Base-by-base conservation (phyloP, 2,797 vertebrate species). In the Lateolabrax maculatus region DNA sequence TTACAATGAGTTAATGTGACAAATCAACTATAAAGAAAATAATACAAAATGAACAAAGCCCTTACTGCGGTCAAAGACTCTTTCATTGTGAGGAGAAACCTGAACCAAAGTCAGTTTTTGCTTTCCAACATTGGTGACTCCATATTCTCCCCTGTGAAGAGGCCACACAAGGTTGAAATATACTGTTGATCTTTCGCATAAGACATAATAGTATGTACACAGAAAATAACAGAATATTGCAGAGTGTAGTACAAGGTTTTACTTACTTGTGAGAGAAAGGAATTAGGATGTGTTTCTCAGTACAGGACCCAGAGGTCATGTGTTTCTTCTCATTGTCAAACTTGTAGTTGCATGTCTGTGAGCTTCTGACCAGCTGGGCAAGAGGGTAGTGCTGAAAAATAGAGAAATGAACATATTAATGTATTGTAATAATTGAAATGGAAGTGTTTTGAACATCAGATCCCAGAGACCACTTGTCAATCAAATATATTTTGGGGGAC, bases 191-290 rank as follows among this genome's bases (percentile, higher is more conserved):
- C 44, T 18, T 1, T 16, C 68, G 23, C 2, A 29, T 9, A 62
- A 27, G 1, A 80, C 31, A 21, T 19, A 23, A 46, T 9, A 51
- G 1, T 49, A 13, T 9, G 12, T 10, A 5, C 12, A 53, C n/a
- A 15, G 18, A 25, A 44, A 5, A 46, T 15, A 52, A 60, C 0
- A 60, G 21, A 2, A 34, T 7, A 3, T 13, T 6, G 29, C 5
- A 25, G 34, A 29, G 36, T 55, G 0, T n/a, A n/a, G 3, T 65
- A 15, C 8, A 48, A 43, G 51, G 9, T 64, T 51, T n/a, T 65
- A 95, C 95, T 74, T 93, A 99, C 98, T 96, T 96, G 90, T 96
- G 87, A 19, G 96, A 98, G 85, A 95, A 96, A 71, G 98, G 97
- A 69, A 97, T 83, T 67, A 99, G 91, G 60, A 97, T 93, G 86